A percentile compares a stretch with the other conserved stretches of the same genome.
Conservation (phyloP, 2,797 vertebrate genomes). For the Chelidonichthys spinosus region DNA sequence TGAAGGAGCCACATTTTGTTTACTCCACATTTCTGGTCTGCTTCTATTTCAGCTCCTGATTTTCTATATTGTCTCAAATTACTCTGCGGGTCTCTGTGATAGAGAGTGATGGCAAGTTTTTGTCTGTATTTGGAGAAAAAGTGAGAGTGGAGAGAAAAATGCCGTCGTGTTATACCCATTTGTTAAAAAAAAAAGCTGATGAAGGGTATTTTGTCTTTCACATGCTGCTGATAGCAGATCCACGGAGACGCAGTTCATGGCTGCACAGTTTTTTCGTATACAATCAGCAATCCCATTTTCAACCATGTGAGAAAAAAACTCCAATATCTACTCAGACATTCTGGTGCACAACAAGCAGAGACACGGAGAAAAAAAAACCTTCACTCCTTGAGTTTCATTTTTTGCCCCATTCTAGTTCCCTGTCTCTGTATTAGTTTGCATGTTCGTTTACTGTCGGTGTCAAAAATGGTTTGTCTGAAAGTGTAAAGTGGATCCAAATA, state of each 20-base stretch:
- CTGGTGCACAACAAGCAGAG: conserved; percentile 4
- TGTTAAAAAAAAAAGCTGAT: conserved; percentile 35
- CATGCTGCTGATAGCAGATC: conserved; percentile 13
- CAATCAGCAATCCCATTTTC: conserved; percentile 4
- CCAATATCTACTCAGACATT: conserved; percentile 5
- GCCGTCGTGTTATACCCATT: conserved; percentile 19
- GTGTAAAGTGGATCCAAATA: neutral
- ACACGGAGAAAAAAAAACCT: neutral
- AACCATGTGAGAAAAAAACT: conserved; percentile 5
- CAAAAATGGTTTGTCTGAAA: neutral
- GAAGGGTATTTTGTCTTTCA: conserved; percentile 12
- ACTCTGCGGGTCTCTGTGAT: conserved; percentile 34
- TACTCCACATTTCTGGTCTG: conserved; percentile 29
- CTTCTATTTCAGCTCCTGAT: conserved; percentile 44
- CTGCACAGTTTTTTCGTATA: conserved; percentile 3
- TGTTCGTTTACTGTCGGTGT: conserved; percentile 10
- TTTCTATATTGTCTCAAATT: conserved; percentile 51
- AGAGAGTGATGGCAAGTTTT: conserved; percentile 35
- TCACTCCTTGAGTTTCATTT: neutral
- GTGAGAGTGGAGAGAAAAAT: conserved; percentile 16
- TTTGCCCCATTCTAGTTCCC: neutral
- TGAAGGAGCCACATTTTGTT: conserved; percentile 33
- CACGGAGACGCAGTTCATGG: conserved; percentile 7
- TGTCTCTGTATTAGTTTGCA: neutral
- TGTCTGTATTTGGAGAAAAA: conserved; percentile 16